Percentiles rank a stretch among this genome's conserved stretches.
phyloP scores from a whole-genome alignment of 2,888 invertebrate genomes.

The Hypomecis punctinalis region DNA sequence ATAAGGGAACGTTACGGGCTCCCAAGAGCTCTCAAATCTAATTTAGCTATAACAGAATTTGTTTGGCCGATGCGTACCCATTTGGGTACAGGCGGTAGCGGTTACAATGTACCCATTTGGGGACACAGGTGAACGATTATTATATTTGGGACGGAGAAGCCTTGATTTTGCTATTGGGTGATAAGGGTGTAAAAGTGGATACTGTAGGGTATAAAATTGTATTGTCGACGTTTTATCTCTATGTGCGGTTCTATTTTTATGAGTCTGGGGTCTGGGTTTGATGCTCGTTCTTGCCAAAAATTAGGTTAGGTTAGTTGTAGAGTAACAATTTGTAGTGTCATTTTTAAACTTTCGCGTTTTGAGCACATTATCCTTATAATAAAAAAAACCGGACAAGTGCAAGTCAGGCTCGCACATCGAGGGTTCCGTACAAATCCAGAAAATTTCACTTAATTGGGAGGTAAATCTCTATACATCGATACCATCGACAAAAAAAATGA shows the following conservation, averaged over 20 bases:
- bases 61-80: constrained; percentile 45
- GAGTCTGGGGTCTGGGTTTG: neutral
- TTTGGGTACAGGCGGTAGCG: constrained; percentile 24
- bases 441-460: no score
- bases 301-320: no score
- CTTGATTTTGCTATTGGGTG: constrained; percentile 26
- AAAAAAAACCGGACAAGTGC: no score
- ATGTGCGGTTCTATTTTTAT: constrained; percentile 12
- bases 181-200: constrained; percentile 29
- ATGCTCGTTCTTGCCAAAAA: no score
- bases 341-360: no score
- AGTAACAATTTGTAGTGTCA: no score
- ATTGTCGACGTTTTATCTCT: constrained; percentile 19
- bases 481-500: no score
- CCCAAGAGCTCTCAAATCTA: constrained; percentile 63
- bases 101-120: constrained; percentile 25
- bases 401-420: no score
- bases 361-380: no score
- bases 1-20: constrained; percentile 49
- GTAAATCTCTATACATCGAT: no score
- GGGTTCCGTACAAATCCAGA: no score
- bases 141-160: constrained; percentile 36
- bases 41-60: constrained; percentile 72
- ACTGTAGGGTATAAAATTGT: constrained; percentile 26
- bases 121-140: constrained; percentile 53